phyloP scores from a whole-genome alignment of 2,888 invertebrate genomes.

The Sinelater perroti region DNA sequence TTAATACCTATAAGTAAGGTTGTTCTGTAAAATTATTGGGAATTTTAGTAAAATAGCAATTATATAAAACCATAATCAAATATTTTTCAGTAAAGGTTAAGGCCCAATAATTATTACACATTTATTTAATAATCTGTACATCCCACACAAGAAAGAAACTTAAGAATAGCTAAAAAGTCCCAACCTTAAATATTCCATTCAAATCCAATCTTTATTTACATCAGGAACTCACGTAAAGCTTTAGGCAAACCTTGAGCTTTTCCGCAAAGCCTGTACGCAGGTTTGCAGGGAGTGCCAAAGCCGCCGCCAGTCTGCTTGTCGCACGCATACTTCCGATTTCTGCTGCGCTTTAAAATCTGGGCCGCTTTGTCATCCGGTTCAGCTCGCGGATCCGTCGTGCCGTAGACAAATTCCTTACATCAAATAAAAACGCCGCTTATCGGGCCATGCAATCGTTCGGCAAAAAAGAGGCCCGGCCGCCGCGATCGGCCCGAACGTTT shows the following conservation, averaged over 20 bases:
- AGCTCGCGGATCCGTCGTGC: slow-evolving; percentile 25
- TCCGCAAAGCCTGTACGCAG: slow-evolving; percentile 10
- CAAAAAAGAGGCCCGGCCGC: slow-evolving; percentile 20
- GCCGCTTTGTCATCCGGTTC: slow-evolving; percentile 37
- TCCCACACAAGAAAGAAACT: too few species aligned
- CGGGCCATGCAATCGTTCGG: neutral
- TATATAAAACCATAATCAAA: too few species aligned
- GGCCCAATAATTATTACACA: too few species aligned
- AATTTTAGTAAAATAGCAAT: too few species aligned
- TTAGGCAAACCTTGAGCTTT: slow-evolving; percentile 5
- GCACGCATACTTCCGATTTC: slow-evolving; percentile 41
- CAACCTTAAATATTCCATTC: slow-evolving; percentile 4
- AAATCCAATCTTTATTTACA: neutral
- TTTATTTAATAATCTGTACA: too few species aligned
- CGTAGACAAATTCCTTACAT: slow-evolving; percentile 27
- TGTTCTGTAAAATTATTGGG: too few species aligned
- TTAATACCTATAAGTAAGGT: too few species aligned
- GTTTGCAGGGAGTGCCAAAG: slow-evolving; percentile 33
- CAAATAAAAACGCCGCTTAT: slow-evolving; percentile 30
- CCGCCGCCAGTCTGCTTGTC: slow-evolving; percentile 35
- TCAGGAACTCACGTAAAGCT: slow-evolving; percentile 11
- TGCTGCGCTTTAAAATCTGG: slow-evolving; percentile 37
- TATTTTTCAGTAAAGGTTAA: too few species aligned
- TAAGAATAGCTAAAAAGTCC: too few species aligned
- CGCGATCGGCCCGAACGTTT: neutral